Evolutionary conservation across 1,140 invertebrate species (phyloP), one percentile per base, ranked within the genome.

Genomic region (Archivesica marissinica): DNA sequence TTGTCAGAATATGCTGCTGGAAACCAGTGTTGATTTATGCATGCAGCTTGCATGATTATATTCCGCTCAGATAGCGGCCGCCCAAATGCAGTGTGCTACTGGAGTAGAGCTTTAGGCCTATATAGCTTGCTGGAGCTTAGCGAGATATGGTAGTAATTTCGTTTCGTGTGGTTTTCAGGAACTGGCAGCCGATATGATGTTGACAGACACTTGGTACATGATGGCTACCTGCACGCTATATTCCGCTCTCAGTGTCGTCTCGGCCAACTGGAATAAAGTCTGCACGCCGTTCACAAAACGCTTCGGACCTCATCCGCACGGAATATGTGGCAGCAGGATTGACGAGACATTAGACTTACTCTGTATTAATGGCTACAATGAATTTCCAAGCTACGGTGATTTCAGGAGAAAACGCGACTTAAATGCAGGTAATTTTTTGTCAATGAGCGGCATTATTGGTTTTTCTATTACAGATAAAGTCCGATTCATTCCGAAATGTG

Each of bases 221-320:
- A 3, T 25, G 15, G 28, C 52, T 1, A 76, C 52, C n/a, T 54
- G 59, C 59, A 35, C n/a, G 20, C 1, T 35, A 3, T 64, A 64
- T 35, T 64, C 50, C 30, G 7, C 70, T n/a, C 11, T 41, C 28
- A 25, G 56, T 25, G 25, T 30, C 0, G 80, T 83, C 1, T 33
- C 50, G 17, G 80, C 80, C 3, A 72, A 75, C 70, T 83, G 80
- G 80, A 28, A 54, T 25, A 66, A 50, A 35, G 47, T 59, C 7
- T 83, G 80, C 44, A 54, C 80, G 6, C 80, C 80, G 15, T 70
- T 68, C 64, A 70, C 78, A 9, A 61, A 56, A 35, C 56, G 76
- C 17, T 68, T 68, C 39, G 44, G 39, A 23, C 47, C 68, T 13
- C 80, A 75, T 64, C 68, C 50, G 15, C 11, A 47, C 11, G 80